Base-by-base conservation (phyloP, 1,140 invertebrate species). In the Periplaneta americana region DNA sequence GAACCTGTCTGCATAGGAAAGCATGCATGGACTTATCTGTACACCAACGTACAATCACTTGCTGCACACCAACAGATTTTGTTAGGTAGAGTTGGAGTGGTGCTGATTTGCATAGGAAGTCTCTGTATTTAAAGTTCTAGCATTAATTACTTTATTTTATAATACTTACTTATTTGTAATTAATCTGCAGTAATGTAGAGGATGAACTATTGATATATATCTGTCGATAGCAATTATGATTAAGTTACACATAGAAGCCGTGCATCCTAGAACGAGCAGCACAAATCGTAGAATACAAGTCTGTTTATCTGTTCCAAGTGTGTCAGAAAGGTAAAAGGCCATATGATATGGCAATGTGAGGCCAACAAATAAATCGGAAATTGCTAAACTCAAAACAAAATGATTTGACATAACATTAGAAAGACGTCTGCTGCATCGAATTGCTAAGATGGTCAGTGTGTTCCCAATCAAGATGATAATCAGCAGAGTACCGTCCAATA, bases 191-290 rank as follows among this genome's bases (percentile, higher is more conserved):
- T 95, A 95, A 86, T 93, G 91, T 81, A 97, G 89, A 3, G 96
- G 95, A 87, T 96, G 92, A 8, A 97, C 91, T 81, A 97, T 95
- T 0, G 95, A 95, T 82, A 95, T 89, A 85, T 95, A 96, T 75
- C 96, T 91, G 87, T 97, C 96, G 33, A 96, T 89, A 17, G 96
- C 95, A 79, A 97, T 96, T 28, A 94, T 92, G 80, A 95, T 94
- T 66, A 97, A 91, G 83, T 96, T 97, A 86, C 93, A 92, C 84
- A 97, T 94, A 83, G 94, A 95, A 32, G 92, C 93, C 83, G 92
- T 91, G 85, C 94, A 95, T 78, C 93, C 93, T 83, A 94, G 90
- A 79, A 92, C 91, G 79, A 94, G 92, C 4, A 95, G 88, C 31
- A 94, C 92, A 86, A 95, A 95, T 83, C 93, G 89, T 86, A 93